These are phyloP conservation scores for Garrulus glandarius DNA, from an alignment of 2,797 vertebrate species.

Conservation along the genomic window DNA sequence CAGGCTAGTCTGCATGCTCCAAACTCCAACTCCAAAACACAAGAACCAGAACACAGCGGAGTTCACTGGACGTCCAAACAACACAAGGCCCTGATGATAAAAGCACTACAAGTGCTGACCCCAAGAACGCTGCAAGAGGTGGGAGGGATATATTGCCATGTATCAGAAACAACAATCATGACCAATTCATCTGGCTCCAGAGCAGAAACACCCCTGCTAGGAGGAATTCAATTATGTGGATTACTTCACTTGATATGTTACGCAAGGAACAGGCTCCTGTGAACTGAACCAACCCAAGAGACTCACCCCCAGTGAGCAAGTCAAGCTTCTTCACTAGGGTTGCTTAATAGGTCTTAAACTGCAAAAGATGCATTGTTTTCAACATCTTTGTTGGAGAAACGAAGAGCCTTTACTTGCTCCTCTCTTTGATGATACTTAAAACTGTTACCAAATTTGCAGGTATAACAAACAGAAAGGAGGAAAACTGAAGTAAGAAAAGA, in stretches of 20 bases:
- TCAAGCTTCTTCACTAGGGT: neutral
- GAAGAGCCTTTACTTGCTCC: neutral
- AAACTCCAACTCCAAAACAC: neutral
- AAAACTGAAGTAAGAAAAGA: neutral
- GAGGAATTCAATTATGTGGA: neutral
- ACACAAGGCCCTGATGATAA: neutral
- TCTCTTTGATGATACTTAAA: neutral
- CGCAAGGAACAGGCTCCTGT: neutral
- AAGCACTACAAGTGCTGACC: neutral
- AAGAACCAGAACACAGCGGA: neutral
- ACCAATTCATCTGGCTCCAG: neutral
- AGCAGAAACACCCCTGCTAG: neutral
- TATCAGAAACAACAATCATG: neutral
- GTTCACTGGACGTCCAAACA: neutral
- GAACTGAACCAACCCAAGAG: neutral
- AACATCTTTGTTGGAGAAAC: neutral
- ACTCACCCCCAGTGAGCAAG: neutral
- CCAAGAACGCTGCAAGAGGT: neutral
- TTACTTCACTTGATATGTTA: neutral
- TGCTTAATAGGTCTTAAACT: neutral
- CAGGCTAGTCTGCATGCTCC: neutral
- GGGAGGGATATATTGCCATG: fast-evolving
- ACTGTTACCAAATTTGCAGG: neutral
- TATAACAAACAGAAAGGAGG: neutral
- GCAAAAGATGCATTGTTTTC: neutral